Evolutionary conservation across 2,797 vertebrate genomes (phyloP), one percentile per base, ranked within the genome.

Genomic region (Labeo calbasu): DNA sequence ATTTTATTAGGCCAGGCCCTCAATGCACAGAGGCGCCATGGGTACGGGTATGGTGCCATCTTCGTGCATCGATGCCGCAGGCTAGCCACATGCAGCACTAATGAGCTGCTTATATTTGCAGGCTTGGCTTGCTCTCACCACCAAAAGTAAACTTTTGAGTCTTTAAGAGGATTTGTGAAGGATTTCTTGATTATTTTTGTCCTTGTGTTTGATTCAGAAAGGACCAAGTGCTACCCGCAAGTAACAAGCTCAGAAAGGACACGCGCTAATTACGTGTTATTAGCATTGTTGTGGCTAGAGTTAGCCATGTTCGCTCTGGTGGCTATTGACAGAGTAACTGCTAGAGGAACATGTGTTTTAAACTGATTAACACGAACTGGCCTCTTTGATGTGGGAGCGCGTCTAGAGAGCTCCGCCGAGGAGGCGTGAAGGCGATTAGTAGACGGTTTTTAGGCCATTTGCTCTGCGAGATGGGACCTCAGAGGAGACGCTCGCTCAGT

Each of bases 111-210:
- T 91, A 92, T 90, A 93, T 92, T 94, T 93, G 92, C 93, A 94
- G 91, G 92, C 92, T 93, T 88, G 68, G 89, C 92, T 94, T 91
- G 91, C 91, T 91, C 90, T 93, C 36, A 23, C 92, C 91, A 93
- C 90, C 90, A 91, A 94, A 94, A 94, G 93, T 93, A 92, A 95
- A 94, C 93, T 94, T 94, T 93, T 91, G 90, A 92, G 88, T 89
- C 28, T 82, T 73, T 73, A 82, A 73, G 69, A 72, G 79, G 79
- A 71, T 81, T 43, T 81, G 53, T 28, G 25, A 81, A 71, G 53
- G 40, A 61, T 61, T 46, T 59, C 23, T 81, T 46, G 19, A 72
- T 72, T 63, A 36, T 61, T 73, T 65, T 63, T 73, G 36, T 48
- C 36, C 55, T 28, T 3, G 8, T 23, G 43, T 72, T 51, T 89